phyloP scores from a whole-genome alignment of 2,888 invertebrate species.

The Calliopum simillimum region DNA sequence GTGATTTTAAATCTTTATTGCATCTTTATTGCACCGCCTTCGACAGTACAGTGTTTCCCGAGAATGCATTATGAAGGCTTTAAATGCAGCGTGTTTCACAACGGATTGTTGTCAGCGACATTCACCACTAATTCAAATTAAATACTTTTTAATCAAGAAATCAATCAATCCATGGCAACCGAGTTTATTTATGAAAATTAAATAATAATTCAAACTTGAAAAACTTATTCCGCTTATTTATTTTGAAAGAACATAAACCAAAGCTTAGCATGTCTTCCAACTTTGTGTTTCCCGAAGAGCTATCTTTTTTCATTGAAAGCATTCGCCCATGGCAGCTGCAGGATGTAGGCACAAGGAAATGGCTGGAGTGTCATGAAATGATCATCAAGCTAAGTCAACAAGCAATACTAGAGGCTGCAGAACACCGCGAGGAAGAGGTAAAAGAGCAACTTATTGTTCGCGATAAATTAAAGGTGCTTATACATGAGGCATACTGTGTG shows the following conservation, averaged over 20 bases:
- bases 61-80: too few species aligned
- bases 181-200: neutral
- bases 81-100: too few species aligned
- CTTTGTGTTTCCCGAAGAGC: conserved; percentile 76
- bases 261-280: conserved; percentile 56
- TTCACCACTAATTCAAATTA: neutral
- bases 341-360: conserved; percentile 78
- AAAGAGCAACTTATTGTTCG: conserved; percentile 80
- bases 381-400: conserved; percentile 89
- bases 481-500: conserved; percentile 85
- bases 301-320: conserved; percentile 80
- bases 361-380: conserved; percentile 85
- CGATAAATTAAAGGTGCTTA: conserved; percentile 72
- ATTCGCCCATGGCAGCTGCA: conserved; percentile 76
- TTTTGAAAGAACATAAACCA: neutral
- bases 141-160: neutral
- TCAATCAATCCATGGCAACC: neutral
- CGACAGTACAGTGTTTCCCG: too few species aligned
- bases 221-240: neutral
- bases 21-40: too few species aligned
- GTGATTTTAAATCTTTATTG: too few species aligned
- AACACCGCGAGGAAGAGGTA: conserved; percentile 83
- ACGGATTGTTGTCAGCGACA: too few species aligned
- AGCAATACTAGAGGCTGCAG: conserved; percentile 83
- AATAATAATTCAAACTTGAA: neutral